A percentile compares a stretch with the other conserved stretches of the same genome.
These are phyloP conservation scores for Clivina fossor DNA, from an alignment of 2,888 invertebrate genomes.

Conservation along the genomic window DNA sequence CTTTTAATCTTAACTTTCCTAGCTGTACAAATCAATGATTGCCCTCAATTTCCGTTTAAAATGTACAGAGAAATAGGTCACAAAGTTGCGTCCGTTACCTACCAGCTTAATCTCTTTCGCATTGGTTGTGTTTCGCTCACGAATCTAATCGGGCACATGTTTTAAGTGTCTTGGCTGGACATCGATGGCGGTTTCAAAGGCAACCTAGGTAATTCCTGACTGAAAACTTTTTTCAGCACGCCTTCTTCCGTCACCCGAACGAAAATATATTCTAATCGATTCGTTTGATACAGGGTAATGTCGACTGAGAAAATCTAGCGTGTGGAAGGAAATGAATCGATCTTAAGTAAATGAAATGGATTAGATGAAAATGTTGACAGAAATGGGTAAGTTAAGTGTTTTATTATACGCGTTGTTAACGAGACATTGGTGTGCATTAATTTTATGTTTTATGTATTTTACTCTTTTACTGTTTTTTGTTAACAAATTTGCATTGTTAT, in stretches of 20 bases:
- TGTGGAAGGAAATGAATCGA: too few relatives aligned
- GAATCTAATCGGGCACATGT: constrained; percentile 32
- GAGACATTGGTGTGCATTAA: too few relatives aligned
- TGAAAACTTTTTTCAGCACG: constrained; percentile 26
- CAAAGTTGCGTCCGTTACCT: constrained; percentile 19
- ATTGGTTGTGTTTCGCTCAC: too few relatives aligned
- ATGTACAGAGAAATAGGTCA: constrained; percentile 21
- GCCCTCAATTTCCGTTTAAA: constrained; percentile 29
- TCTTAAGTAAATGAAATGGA: too few relatives aligned
- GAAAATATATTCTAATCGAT: constrained; percentile 33
- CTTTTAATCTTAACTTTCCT: not conserved
- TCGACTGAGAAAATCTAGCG: too few relatives aligned
- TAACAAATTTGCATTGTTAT: too few relatives aligned
- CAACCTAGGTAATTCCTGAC: constrained; percentile 32
- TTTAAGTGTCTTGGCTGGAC: constrained; percentile 28
- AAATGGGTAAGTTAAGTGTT: too few relatives aligned
- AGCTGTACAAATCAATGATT: constrained; percentile 21
- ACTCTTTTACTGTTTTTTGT: too few relatives aligned
- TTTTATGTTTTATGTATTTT: too few relatives aligned
- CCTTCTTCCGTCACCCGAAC: not conserved
- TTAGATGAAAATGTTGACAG: too few relatives aligned
- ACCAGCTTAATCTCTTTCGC: too few relatives aligned
- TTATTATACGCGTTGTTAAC: too few relatives aligned
- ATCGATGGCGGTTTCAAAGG: constrained; percentile 28
- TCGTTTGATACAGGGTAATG: constrained; percentile 19